A percentile compares a stretch with the other conserved stretches of the same genome.
phyloP scores from a whole-genome alignment of 2,888 invertebrate species.

The Cataglyphis livida region DNA sequence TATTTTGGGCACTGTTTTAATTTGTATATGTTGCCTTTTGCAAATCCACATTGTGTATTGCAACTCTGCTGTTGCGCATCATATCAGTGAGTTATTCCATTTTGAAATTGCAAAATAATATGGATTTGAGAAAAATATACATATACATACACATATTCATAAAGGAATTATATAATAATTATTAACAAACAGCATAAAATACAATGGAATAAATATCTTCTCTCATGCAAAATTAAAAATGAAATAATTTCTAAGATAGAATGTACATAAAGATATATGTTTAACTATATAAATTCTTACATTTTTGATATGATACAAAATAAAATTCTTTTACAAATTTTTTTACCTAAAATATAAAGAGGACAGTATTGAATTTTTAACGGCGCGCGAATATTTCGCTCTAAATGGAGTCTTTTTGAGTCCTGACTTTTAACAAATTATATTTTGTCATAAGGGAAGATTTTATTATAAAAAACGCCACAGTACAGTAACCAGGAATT shows the following conservation, averaged over 20 bases:
- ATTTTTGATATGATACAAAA: background rate
- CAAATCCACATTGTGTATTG: background rate
- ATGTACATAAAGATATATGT: background rate
- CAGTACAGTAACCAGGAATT: too few species aligned
- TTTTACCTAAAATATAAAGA: background rate
- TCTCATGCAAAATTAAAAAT: background rate
- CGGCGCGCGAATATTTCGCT: background rate
- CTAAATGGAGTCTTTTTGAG: background rate
- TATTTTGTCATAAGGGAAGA: too few species aligned
- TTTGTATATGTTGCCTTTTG: background rate
- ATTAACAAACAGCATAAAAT: background rate
- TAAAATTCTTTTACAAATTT: background rate
- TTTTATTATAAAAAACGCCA: too few species aligned
- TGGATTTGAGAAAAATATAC: background rate
- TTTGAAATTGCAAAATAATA: background rate
- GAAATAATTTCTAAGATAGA: background rate
- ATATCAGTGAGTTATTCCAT: background rate
- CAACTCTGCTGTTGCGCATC: background rate
- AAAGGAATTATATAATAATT: background rate
- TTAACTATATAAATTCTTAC: background rate
- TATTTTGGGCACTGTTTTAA: background rate
- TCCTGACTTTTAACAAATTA: too few species aligned
- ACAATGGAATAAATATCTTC: background rate
- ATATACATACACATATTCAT: background rate
- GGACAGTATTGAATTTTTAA: too few species aligned